Percentiles rank a stretch among this genome's conserved stretches.
Evolutionary conservation across 2,888 invertebrate genomes (phyloP).

Genomic region (Trachelus troglodyta): DNA sequence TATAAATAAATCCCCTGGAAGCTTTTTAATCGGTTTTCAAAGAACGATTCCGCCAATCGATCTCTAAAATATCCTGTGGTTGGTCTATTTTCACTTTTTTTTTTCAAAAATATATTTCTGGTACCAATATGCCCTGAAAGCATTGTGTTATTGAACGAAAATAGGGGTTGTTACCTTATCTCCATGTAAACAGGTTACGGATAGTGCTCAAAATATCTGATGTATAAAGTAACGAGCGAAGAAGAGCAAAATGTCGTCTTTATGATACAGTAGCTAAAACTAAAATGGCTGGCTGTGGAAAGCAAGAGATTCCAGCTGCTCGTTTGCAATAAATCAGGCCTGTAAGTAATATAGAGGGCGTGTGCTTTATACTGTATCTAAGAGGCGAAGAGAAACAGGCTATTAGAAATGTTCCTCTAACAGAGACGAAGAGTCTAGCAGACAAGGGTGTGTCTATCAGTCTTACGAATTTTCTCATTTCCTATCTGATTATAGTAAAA

Average conservation of each 20-base stretch:
- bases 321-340: not conserved
- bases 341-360: slow-evolving; percentile 3
- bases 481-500: not conserved
- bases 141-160: not conserved
- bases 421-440: not conserved
- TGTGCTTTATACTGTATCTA: not conserved
- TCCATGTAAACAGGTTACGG: not conserved
- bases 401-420: not conserved
- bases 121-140: not conserved
- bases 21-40: not conserved
- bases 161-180: not conserved
- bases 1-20: slow-evolving; percentile 20
- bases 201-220: not conserved
- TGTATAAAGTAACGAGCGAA: not conserved
- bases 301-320: slow-evolving; percentile 18
- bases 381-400: not conserved
- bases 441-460: not conserved
- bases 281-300: slow-evolving; percentile 17
- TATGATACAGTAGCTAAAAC: slow-evolving; percentile 1
- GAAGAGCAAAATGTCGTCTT: not conserved
- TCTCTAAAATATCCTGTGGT: not conserved
- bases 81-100: not conserved
- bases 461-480: not conserved
- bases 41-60: not conserved
- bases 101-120: not conserved